phyloP scores from a whole-genome alignment of 2,888 invertebrate species.

The Chloroclystis v-ata region DNA sequence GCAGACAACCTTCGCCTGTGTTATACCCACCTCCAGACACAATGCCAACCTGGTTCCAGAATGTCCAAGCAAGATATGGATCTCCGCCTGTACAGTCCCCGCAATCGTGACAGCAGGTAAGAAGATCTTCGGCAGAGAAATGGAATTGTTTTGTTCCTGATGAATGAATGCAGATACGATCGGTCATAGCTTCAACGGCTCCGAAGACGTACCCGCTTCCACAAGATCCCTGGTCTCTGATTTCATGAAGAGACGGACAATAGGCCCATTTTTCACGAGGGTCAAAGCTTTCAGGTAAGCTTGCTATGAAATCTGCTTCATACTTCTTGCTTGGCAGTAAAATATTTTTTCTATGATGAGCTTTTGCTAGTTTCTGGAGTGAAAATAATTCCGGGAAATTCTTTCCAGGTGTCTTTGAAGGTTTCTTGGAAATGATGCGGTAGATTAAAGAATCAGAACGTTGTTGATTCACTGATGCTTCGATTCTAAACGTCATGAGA shows the following conservation, averaged over 20 bases:
- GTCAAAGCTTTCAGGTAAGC: conserved; percentile 88
- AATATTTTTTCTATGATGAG: conserved; percentile 65
- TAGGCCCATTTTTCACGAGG: conserved; percentile 87
- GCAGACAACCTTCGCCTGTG: conserved; percentile 10
- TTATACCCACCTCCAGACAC: conserved; percentile 16
- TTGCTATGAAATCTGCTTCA: conserved; percentile 50
- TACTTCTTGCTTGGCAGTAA: conserved; percentile 34
- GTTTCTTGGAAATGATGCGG: conserved; percentile 80
- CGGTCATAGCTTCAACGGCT: conserved; percentile 79
- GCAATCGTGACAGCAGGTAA: conserved; percentile 77
- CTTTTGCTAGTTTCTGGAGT: conserved; percentile 82
- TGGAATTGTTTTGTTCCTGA: conserved; percentile 83
- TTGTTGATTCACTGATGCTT: not conserved
- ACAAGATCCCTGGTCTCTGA: conserved; percentile 92
- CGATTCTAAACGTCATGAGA: conserved; percentile 14
- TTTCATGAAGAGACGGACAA: conserved; percentile 89
- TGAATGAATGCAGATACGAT: conserved; percentile 89
- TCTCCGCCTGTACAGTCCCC: conserved; percentile 9
- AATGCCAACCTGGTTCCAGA: conserved; percentile 6
- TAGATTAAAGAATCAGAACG: conserved; percentile 84
- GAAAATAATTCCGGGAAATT: conserved; percentile 82
- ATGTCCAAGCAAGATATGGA: conserved; percentile 1
- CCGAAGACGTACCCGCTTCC: conserved; percentile 97
- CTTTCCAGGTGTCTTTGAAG: conserved; percentile 86
- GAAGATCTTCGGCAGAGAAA: conserved; percentile 90